phyloP scores from a whole-genome alignment of 1,140 invertebrate genomes.

The Gryon sp. region DNA sequence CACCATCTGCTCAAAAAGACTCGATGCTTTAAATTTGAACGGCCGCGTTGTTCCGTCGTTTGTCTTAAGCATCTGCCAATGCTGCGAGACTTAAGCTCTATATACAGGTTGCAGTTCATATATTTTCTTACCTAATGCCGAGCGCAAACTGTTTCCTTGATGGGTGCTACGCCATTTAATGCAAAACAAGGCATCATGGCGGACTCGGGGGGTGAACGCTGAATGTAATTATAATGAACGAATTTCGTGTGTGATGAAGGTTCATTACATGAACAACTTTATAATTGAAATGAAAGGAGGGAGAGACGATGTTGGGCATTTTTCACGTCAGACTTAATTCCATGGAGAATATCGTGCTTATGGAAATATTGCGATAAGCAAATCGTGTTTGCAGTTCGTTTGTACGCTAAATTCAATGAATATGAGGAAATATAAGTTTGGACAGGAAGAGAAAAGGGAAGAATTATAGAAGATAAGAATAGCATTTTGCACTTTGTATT shows the following conservation, averaged over 20 bases:
- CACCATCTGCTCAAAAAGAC: slow-evolving; percentile 75
- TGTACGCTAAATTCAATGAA: too few relatives aligned
- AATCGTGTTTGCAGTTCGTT: too few relatives aligned
- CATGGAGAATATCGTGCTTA: background rate
- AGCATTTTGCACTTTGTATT: too few relatives aligned
- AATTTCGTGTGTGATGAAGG: slow-evolving; percentile 22
- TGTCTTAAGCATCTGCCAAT: slow-evolving; percentile 62
- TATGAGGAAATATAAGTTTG: too few relatives aligned
- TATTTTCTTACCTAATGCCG: slow-evolving; percentile 26
- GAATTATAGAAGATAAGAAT: too few relatives aligned
- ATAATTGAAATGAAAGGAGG: slow-evolving; percentile 21
- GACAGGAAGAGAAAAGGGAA: too few relatives aligned
- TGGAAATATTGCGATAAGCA: background rate
- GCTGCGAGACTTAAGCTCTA: slow-evolving; percentile 34
- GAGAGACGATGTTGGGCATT: background rate
- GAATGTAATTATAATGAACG: slow-evolving; percentile 45
- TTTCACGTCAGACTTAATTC: slow-evolving; percentile 23
- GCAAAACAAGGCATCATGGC: slow-evolving; percentile 19
- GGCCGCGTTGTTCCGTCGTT: slow-evolving; percentile 46
- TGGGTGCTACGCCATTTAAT: slow-evolving; percentile 16
- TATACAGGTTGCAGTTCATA: slow-evolving; percentile 34
- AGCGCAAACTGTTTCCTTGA: slow-evolving; percentile 20
- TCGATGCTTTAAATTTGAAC: slow-evolving; percentile 74
- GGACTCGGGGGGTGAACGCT: too few relatives aligned
- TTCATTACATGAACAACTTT: slow-evolving; percentile 33